Conservation (phyloP, 92 coral and sea anemone species). For the Metridium senile region DNA sequence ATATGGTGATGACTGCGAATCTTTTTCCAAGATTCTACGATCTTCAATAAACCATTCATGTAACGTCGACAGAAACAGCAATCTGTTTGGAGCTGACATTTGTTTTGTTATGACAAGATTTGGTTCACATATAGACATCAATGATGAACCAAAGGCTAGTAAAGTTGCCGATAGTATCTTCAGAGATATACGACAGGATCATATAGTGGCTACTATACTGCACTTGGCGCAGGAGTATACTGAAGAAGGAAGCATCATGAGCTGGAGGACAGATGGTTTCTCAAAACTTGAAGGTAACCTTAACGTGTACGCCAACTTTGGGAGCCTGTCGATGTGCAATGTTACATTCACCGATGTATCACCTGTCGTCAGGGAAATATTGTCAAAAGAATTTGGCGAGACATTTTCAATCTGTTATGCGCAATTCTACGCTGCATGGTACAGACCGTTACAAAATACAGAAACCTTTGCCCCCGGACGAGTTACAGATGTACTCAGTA, state of each 20-base stretch:
- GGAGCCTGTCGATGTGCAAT: background rate
- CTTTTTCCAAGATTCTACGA: too few relatives aligned
- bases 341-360: background rate
- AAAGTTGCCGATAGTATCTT: too few relatives aligned
- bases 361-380: background rate
- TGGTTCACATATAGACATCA: too few relatives aligned
- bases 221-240: background rate
- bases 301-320: background rate
- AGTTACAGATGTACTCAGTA: background rate
- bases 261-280: constrained; percentile 1
- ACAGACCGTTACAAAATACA: background rate
- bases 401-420: too few relatives aligned
- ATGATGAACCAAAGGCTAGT: too few relatives aligned
- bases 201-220: too few relatives aligned
- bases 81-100: too few relatives aligned
- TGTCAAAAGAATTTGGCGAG: background rate
- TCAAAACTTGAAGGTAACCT: background rate
- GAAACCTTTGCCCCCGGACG: background rate
- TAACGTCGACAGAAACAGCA: too few relatives aligned
- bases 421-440: background rate
- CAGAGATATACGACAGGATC: too few relatives aligned
- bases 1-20: too few relatives aligned
- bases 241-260: background rate
- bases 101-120: too few relatives aligned
- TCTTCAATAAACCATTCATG: too few relatives aligned